Evolutionary conservation across 2,888 invertebrate genomes (phyloP), one percentile per base, ranked within the genome.

Genomic region (Gari tellinella): DNA sequence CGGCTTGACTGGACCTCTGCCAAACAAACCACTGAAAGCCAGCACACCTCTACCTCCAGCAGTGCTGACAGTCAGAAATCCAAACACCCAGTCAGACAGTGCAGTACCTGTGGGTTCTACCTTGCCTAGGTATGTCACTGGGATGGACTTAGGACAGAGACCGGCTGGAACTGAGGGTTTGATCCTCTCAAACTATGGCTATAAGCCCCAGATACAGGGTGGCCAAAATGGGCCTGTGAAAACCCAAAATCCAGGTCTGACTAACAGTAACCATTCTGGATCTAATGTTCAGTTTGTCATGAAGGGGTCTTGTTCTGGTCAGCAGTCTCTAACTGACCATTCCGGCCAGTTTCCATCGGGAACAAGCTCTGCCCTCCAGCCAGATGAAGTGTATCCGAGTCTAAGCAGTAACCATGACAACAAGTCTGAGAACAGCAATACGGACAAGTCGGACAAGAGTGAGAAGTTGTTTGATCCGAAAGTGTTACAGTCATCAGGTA

Each of bases 1-100:
- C 49, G 78, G 78, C 0, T 37, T 78, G 14, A 78, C 78, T 21
- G 76, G 76, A 2, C 76, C 76, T 19, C 40, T 76, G 31, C 75
- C 75, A 38, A 62, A 66, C 21, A 72, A 40, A 15, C 66, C 67
- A 1, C 8, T 67, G 19, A 48, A 56, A 23, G 37, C 62, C 8
- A 72, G 72, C 37, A 72, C 72, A 46, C 72, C 72, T 23, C 45
- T 60, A 21, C 68, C 66, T 21, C 38, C 60, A 15, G 49, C 43
- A 23, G 61, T 38, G n/a, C 55, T 64, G 25, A 53, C 58, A n/a
- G 60, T 58, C 15, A 62, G 62, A 26, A 63, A 63, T 43, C 46
- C 49, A 25, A 69, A 69, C 26, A 57, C 55, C 7, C 38, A 62
- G 25, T n/a, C 17, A 8, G 43, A 23, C 49, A 48, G 23, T 31